Evolutionary conservation across 2,888 invertebrate genomes (phyloP).

Genomic region (Mamestra brassicae): DNA sequence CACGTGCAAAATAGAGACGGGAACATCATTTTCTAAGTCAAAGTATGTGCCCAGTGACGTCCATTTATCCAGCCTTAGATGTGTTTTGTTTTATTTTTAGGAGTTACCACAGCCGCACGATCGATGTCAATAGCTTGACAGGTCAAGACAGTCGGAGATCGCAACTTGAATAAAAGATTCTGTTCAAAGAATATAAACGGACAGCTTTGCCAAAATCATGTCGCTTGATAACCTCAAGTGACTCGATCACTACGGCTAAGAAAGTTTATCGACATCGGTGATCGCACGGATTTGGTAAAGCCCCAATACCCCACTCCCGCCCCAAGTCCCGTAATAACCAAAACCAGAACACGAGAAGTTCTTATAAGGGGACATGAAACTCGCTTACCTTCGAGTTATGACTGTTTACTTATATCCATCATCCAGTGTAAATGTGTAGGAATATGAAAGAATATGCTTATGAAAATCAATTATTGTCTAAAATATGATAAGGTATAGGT

Average conservation of each 20-base stretch:
- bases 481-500: not conserved
- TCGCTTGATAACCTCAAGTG: not conserved
- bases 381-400: conserved; percentile 40
- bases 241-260: not conserved
- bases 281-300: conserved; percentile 14
- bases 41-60: not conserved
- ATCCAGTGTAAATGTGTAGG: conserved; percentile 35
- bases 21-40: not conserved
- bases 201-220: too few relatives aligned
- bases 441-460: conserved; percentile 48
- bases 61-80: not conserved
- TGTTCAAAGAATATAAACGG: not conserved
- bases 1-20: not conserved
- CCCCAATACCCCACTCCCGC: not conserved
- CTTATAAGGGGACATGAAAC: not conserved
- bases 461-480: conserved; percentile 31
- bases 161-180: not conserved
- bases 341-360: conserved; percentile 6
- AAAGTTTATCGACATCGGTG: conserved; percentile 9
- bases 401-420: conserved; percentile 45
- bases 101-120: not conserved
- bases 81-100: not conserved
- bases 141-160: not conserved
- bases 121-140: conserved; percentile 5
- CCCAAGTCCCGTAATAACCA: not conserved